Percentiles rank a stretch among this genome's conserved stretches.
phyloP scores from a whole-genome alignment of 2,888 invertebrate genomes.

The Apomyelois bistriatella region DNA sequence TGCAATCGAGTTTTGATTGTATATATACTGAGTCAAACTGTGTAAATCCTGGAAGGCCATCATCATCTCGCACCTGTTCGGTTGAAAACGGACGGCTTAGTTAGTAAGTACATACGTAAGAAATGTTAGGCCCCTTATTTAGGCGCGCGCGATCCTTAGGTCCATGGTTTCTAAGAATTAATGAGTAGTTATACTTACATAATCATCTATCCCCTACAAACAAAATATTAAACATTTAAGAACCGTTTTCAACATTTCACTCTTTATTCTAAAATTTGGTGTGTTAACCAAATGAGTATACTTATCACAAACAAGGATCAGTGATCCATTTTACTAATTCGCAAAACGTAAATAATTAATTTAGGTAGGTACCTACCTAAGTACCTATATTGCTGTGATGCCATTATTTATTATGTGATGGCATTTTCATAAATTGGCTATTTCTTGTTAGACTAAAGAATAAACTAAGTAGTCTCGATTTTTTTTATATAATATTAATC shows the following conservation, averaged over 20 bases:
- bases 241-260: background rate
- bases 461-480: no score
- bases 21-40: no score
- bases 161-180: background rate
- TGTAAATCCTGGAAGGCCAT: background rate
- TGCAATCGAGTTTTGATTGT: no score
- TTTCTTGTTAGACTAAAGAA: no score
- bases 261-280: no score
- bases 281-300: no score
- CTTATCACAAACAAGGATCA: background rate
- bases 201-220: background rate
- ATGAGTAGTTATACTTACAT: background rate
- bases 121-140: slow-evolving; percentile 3
- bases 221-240: background rate
- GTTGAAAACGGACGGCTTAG: background rate
- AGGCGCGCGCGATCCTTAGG: background rate
- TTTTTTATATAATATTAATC: no score
- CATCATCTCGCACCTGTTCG: no score
- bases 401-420: no score
- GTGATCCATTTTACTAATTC: background rate
- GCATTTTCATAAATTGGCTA: no score
- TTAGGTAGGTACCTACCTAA: background rate
- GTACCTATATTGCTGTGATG: no score
- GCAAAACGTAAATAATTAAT: background rate
- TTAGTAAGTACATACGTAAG: background rate